Evolutionary conservation across 1,140 invertebrate species (phyloP).

Genomic region (Apis laboriosa): DNA sequence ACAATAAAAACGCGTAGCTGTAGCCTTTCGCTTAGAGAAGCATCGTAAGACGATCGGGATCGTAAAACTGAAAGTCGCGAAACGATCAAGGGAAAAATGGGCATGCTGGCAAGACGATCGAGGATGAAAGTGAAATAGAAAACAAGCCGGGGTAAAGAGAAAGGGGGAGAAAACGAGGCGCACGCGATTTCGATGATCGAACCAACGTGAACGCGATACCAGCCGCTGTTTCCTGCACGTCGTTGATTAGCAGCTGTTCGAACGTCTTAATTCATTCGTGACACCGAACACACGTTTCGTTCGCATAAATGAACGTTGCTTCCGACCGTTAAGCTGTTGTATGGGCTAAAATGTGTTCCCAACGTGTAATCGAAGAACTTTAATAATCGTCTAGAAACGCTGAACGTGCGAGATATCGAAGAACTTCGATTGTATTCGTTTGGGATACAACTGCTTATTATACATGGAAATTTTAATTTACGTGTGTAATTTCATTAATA

Average conservation of each 20-base stretch:
- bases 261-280: background rate
- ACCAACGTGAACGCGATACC: background rate
- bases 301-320: background rate
- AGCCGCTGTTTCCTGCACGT: background rate
- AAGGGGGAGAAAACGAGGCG: background rate
- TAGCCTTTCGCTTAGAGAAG: background rate
- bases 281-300: background rate
- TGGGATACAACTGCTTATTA: no score
- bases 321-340: background rate
- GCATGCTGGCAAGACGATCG: background rate
- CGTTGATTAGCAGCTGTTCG: background rate
- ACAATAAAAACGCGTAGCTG: background rate
- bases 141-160: constrained; percentile 3
- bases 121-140: constrained; percentile 22
- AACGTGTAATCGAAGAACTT: background rate
- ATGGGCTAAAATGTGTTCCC: background rate
- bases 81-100: background rate
- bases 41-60: background rate
- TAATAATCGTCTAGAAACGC: constrained; percentile 26
- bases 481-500: no score
- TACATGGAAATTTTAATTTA: no score
- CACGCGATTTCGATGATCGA: constrained; percentile 5
- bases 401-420: no score
- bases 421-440: no score
- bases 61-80: constrained; percentile 10